phyloP scores from a whole-genome alignment of 2,888 invertebrate genomes.

The Belgica antarctica region DNA sequence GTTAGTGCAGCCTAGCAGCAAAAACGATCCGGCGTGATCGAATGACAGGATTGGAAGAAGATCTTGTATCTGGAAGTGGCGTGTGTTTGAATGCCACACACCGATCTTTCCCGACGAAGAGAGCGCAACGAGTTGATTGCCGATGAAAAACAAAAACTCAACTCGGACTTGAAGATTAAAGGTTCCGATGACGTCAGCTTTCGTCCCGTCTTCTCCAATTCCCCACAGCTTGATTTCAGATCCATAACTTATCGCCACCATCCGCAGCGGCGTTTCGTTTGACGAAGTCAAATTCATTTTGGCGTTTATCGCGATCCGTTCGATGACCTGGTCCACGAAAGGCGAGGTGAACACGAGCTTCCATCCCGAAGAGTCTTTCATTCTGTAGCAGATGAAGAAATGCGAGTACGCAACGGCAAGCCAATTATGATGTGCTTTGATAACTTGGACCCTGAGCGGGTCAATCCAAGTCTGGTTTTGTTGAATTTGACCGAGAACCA shows the following conservation, averaged over 20 bases:
- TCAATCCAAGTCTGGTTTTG: conserved; percentile 66
- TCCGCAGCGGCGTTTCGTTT: conserved; percentile 65
- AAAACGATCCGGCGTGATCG: conserved; percentile 94
- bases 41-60: conserved; percentile 93
- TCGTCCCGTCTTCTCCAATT: conserved; percentile 71
- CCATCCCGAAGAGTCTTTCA: conserved; percentile 97
- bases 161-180: conserved; percentile 90
- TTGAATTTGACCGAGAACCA: conserved; percentile 65
- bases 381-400: conserved; percentile 88
- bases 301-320: conserved; percentile 85
- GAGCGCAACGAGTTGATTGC: conserved; percentile 94
- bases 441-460: conserved; percentile 83
- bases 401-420: conserved; percentile 95
- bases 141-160: conserved; percentile 95
- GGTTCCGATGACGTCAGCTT: conserved; percentile 76
- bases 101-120: conserved; percentile 91
- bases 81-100: conserved; percentile 99
- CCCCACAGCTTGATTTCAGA: conserved; percentile 76
- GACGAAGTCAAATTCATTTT: conserved; percentile 58
- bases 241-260: conserved; percentile 80
- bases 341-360: conserved; percentile 92
- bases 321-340: conserved; percentile 83
- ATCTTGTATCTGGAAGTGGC: conserved; percentile 98
- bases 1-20: conserved; percentile 91
- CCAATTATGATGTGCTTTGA: conserved; percentile 97